Evolutionary conservation across 2,888 invertebrate species (phyloP).

Genomic region (Drosophila leonis): DNA sequence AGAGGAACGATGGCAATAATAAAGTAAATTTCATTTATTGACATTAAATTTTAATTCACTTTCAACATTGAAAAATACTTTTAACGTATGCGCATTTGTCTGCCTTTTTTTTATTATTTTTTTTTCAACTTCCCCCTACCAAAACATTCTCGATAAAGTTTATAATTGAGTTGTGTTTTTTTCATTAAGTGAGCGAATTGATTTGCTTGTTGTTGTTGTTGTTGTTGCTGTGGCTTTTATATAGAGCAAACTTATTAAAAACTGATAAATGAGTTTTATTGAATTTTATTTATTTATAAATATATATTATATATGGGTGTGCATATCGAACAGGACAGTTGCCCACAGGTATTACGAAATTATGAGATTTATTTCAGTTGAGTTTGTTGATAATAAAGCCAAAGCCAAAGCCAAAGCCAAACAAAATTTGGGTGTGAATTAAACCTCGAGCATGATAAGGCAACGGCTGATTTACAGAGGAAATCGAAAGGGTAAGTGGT

Average conservation of each 20-base stretch:
- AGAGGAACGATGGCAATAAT: constrained; percentile 51
- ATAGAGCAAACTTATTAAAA: constrained; percentile 74
- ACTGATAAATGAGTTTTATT: constrained; percentile 71
- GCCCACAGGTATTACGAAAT: constrained; percentile 17
- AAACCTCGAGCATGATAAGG: constrained; percentile 28
- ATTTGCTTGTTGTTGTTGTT: constrained; percentile 53
- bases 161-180: constrained; percentile 79
- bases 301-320: constrained; percentile 15
- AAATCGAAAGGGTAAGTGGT: constrained; percentile 51
- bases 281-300: constrained; percentile 38
- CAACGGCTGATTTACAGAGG: constrained; percentile 46
- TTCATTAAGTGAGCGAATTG: constrained; percentile 79
- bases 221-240: constrained; percentile 33
- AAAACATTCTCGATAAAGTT: constrained; percentile 64
- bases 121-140: neutral
- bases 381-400: constrained; percentile 32
- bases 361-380: constrained; percentile 22
- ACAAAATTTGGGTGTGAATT: constrained; percentile 24
- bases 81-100: constrained; percentile 43
- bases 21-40: constrained; percentile 71
- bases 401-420: neutral
- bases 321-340: constrained; percentile 6
- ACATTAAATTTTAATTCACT: constrained; percentile 74
- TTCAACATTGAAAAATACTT: constrained; percentile 67
- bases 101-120: neutral